These are phyloP conservation scores for Copidosoma aretas DNA, from an alignment of 2,888 invertebrate species.

Conservation along the genomic window DNA sequence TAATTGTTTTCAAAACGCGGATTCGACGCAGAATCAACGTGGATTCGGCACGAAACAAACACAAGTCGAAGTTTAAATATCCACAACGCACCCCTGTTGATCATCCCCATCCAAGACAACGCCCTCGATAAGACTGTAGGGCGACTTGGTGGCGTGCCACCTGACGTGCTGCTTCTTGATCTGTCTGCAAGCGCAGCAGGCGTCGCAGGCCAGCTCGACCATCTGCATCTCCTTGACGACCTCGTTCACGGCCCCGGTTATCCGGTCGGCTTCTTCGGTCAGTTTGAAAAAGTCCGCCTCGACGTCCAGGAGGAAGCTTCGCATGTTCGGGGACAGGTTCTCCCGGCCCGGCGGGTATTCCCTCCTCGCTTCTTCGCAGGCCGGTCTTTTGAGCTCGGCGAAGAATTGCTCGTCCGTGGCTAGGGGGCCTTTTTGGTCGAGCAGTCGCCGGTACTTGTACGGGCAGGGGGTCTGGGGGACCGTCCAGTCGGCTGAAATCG, in stretches of 20 bases:
- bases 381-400: slow-evolving; percentile 27
- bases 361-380: not conserved
- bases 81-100: slow-evolving; percentile 42
- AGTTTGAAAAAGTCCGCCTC: slow-evolving; percentile 51
- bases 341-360: slow-evolving; percentile 51
- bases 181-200: slow-evolving; percentile 52
- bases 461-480: slow-evolving; percentile 21
- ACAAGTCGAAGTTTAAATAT: no score
- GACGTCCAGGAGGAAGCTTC: slow-evolving; percentile 50
- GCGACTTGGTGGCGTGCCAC: slow-evolving; percentile 46
- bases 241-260: slow-evolving; percentile 33
- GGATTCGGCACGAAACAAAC: no score
- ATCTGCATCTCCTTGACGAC: slow-evolving; percentile 30
- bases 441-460: slow-evolving; percentile 36
- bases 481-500: slow-evolving; percentile 29
- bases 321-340: slow-evolving; percentile 55
- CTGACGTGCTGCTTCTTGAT: slow-evolving; percentile 48
- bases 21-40: no score
- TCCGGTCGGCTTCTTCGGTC: slow-evolving; percentile 48
- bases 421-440: slow-evolving; percentile 45
- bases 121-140: slow-evolving; percentile 50
- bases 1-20: no score
- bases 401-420: slow-evolving; percentile 50
- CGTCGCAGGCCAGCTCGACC: slow-evolving; percentile 49
- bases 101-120: slow-evolving; percentile 44